phyloP scores from a whole-genome alignment of 1,140 invertebrate genomes.

The Ylistrum balloti region DNA sequence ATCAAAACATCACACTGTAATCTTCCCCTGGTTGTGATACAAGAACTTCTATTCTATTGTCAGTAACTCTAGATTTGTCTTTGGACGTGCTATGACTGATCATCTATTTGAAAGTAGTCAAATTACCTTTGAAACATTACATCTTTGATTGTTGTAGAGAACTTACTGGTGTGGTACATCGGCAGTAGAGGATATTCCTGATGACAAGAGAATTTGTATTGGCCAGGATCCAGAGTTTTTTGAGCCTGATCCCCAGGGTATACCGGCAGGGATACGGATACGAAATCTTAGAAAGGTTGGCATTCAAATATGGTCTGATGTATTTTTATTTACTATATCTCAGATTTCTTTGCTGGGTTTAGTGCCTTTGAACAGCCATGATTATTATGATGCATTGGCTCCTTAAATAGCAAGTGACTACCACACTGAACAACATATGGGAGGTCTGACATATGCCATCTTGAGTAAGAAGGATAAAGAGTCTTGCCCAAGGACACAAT shows the following conservation, averaged over 20 bases:
- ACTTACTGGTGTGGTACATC: conserved; percentile 68
- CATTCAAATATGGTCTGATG: too few species aligned
- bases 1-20: too few species aligned
- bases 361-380: too few species aligned
- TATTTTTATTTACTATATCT: too few species aligned
- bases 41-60: not conserved
- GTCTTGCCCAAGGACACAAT: too few species aligned
- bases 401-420: too few species aligned
- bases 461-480: too few species aligned
- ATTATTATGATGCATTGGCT: too few species aligned
- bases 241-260: conserved; percentile 85
- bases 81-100: not conserved
- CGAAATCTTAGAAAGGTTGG: conserved; percentile 76
- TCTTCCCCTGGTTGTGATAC: too few species aligned
- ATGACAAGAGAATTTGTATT: conserved; percentile 63
- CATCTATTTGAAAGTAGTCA: not conserved
- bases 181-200: conserved; percentile 54
- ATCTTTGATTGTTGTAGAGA: conserved; percentile 48
- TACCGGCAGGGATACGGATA: conserved; percentile 83
- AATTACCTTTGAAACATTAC: not conserved
- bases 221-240: conserved; percentile 80
- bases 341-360: too few species aligned
- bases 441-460: too few species aligned
- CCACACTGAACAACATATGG: too few species aligned
- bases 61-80: not conserved